Evolutionary conservation across 2,113 vertebrate genomes (phyloP), one percentile per base, ranked within the genome.

Genomic region (Etheostoma spectabile): DNA sequence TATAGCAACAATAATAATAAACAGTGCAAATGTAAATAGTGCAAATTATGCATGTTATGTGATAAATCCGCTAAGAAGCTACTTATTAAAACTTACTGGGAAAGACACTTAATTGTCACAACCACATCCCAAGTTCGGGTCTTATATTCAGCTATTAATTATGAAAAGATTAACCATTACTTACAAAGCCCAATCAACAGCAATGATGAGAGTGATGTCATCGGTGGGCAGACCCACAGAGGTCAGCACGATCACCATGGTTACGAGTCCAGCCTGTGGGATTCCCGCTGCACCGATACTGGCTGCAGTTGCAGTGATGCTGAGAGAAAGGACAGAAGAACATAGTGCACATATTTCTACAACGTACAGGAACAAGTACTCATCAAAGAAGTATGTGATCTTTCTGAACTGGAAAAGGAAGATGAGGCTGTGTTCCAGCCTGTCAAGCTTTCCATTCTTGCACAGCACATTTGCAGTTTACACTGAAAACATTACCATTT

Each of bases 201-300:
- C 98, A 18, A 99, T 97, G 66, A 99, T 99, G 71, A 99, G 91
- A 0, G 97, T 97, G 95, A 99, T 99, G 94, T 99, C 98, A 0
- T 99, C 98, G 0, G 98, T 99, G 16, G 98, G 98, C 83, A 99
- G 94, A 21, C 98, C 98, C 63, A 99, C 98, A 0, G 98, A 99
- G 61, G 98, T 99, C 79, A 99, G 93, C 66, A 99, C 98, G 0
- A 99, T 99, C 92, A 98, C 98, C 98, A 99, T 99, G 70, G 98
- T 99, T 84, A 99, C 97, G 0, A 99, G 96, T 35, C 98, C 98
- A 1, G 98, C 98, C 83, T 99, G 98, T 0, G 98, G 98, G 88
- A 99, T 99, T 19, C 98, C 98, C 0, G 98, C 98, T 18, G 98
- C 98, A 57, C 98, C 98, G 4, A 99, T 99, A 86, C 98, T 99